Base-by-base conservation (phyloP, 2,888 invertebrate genomes). In the Drosophila seclusa region DNA sequence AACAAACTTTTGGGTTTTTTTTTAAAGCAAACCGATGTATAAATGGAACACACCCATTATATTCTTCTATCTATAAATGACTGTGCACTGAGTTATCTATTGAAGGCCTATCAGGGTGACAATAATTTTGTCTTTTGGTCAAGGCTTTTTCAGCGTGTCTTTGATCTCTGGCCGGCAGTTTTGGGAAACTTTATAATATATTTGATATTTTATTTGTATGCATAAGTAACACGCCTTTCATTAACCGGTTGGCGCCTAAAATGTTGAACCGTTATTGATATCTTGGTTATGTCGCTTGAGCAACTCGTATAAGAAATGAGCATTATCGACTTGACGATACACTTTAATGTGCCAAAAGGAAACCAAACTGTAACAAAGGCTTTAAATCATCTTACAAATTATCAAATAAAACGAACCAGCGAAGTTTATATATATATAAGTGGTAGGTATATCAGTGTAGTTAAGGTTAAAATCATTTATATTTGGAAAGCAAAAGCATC, bases 91-190 rank as follows among this genome's bases (percentile, higher is more conserved):
- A 76, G 61, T 79, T 73, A 79, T 54, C n/a, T 21, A 60, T 66
- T 52, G 63, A 29, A 60, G 49, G 11, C 45, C 67, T 38, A 69
- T 61, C 53, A 69, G 64, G 38, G 34, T 65, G 60, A 34, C 38
- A 63, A 50, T 69, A 32, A 73, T 78, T 67, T 73, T 80, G 72
- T 73, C 73, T 73, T 80, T 76, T 67, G 70, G 45, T 79, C 80
- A 83, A 83, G 78, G 83, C 73, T 70, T 76, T 66, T 54, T 53
- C 31, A 7, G 42, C 50, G 53, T 52, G 67, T 38, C 70, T 66
- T 73, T 80, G 66, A 73, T 76, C 73, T 73, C 38, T 36, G 32
- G 48, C 62, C 62, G 68, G 34, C 69, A 40, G 53, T 57, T 49
- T 49, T 29, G 18, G 21, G 16, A 18, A 42, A 50, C 24, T 61